Evolutionary conservation across 2,113 vertebrate species (phyloP), one percentile per base, ranked within the genome.

Genomic region (Pseudorasbora parva): DNA sequence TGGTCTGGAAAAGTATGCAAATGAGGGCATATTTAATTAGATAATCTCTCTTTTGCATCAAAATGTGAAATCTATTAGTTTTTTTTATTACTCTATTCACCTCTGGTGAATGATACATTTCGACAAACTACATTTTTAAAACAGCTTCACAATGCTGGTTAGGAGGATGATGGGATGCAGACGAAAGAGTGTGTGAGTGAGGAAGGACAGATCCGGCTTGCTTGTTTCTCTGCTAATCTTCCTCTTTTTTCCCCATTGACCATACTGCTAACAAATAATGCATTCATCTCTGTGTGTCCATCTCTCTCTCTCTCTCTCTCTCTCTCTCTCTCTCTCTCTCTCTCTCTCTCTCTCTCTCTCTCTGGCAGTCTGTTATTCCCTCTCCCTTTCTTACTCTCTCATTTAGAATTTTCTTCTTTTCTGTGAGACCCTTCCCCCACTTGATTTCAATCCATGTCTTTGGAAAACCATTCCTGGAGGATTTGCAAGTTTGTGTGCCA

Each of bases 201-300:
- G 54, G 56, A 23, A 57, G 66, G 60, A 33, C 51, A 82, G 57
- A 77, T 59, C 74, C 59, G 27, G 19, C 43, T 84, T 43, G 47
- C 84, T 82, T 68, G 71, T 27, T 71, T 43, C 76, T 83, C 62
- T 8, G 23, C 37, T 85, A 84, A 84, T 81, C 82, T 72, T 60
- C 47, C 25, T 72, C 76, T 37, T 59, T 78, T 73, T 45, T 14
- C 59, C 47, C 84, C 56, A 25, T 62, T 87, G 85, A 86, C 85
- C 87, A 81, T 82, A 59, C 86, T 76, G 82, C 88, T 82, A 60
- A 89, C 91, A 88, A 88, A 91, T 93, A 90, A 92, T 93, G 82
- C 85, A 92, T 88, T 43, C 45, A 12, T 76, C 71, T 83, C 87
- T 69, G 86, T 84, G 25, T 81, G 87, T 88, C 87, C 75, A 59